Percentiles rank a stretch among this genome's conserved stretches.
phyloP scores from a whole-genome alignment of 2,888 invertebrate genomes.

The Stenotaenia linearis region DNA sequence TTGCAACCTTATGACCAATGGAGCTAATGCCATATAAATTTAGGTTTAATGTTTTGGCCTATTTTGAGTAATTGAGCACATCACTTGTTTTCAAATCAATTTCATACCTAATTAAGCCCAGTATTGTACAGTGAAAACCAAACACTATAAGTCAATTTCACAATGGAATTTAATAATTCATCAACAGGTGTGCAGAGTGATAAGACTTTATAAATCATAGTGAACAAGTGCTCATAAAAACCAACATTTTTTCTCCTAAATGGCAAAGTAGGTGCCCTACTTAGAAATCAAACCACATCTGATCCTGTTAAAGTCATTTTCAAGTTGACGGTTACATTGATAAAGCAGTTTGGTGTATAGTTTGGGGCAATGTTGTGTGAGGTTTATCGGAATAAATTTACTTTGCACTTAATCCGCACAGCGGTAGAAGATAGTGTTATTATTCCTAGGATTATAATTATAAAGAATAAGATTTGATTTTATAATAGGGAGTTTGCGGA shows the following conservation, averaged over 20 bases:
- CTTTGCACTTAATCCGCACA: no score
- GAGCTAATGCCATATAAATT: neutral
- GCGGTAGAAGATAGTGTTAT: no score
- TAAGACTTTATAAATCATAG: neutral
- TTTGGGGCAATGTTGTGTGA: neutral
- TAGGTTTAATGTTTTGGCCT: neutral
- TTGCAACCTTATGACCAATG: neutral
- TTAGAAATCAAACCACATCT: slow-evolving; percentile 8
- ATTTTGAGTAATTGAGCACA: neutral
- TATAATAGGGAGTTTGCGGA: no score
- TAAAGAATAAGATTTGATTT: no score
- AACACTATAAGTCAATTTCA: neutral
- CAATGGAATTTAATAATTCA: neutral
- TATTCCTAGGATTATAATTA: no score
- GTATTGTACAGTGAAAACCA: neutral
- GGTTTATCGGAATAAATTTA: no score
- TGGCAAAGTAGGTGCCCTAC: slow-evolving; percentile 2
- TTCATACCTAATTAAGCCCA: neutral
- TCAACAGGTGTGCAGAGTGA: neutral
- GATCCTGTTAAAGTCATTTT: neutral
- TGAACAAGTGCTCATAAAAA: neutral
- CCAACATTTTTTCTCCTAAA: neutral
- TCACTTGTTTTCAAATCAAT: neutral
- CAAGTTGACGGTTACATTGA: slow-evolving; percentile 17
- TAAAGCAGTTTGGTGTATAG: neutral